A percentile compares a stretch with the other conserved stretches of the same genome.
phyloP scores from a whole-genome alignment of 2,113 vertebrate species.

The Machaerirhynchus nigripectus region DNA sequence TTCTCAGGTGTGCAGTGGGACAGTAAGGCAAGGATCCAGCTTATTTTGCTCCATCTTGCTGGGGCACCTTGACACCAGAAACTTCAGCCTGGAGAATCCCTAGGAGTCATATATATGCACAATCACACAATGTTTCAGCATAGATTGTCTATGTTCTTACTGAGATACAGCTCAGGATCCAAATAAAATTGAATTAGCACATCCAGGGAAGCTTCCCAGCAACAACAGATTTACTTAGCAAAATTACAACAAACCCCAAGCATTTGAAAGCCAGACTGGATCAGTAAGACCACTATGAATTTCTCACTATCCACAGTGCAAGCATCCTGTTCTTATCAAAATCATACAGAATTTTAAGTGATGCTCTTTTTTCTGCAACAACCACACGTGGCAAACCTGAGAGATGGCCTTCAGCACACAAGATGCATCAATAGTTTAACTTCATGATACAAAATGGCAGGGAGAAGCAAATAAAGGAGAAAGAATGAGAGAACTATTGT shows the following conservation, averaged over 20 bases:
- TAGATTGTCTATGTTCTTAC: not conserved
- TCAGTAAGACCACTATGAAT: not conserved
- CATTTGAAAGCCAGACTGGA: not conserved
- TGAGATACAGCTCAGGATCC: not conserved
- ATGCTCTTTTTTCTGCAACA: not conserved
- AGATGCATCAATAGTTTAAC: not conserved
- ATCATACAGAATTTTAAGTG: not conserved
- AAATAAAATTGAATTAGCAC: not conserved
- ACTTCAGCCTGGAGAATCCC: not conserved
- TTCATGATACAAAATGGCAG: conserved; percentile 8
- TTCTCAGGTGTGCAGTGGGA: not conserved
- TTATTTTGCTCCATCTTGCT: not conserved
- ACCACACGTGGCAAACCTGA: not conserved
- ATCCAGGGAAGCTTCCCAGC: not conserved
- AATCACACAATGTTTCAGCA: not conserved
- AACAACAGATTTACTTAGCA: not conserved
- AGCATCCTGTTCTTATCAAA: not conserved
- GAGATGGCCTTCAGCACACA: not conserved
- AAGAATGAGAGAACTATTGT: conserved; percentile 15
- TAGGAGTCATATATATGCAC: not conserved
- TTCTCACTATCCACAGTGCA: not conserved
- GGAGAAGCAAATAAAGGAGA: not conserved
- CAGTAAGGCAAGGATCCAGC: not conserved
- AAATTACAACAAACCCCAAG: not conserved
- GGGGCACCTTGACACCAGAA: not conserved